Base-by-base conservation (phyloP, 2,113 vertebrate species). In the Rhinogobius similis region DNA sequence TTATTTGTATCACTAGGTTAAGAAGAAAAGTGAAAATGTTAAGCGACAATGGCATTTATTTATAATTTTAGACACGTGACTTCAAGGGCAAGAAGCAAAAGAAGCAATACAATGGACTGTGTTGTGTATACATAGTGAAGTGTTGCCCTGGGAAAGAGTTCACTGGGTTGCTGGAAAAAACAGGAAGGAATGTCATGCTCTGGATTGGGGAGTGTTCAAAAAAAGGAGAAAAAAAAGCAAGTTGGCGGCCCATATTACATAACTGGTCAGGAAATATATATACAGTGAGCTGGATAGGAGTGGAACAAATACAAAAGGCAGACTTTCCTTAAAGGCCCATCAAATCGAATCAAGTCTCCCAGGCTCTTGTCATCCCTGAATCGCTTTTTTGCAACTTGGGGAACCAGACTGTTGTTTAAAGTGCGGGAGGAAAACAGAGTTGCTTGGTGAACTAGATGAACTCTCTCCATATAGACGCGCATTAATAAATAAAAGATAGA, bases 81-180 rank as follows among this genome's bases (percentile, higher is more conserved):
- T 68, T 62, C 65, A 73, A 73, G 62, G 23, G 38, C 44, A 70
- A 71, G 48, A 73, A 61, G 50, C 29, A 67, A 70, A 70, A 73
- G 53, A 72, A 61, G 55, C 29, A 68, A 68, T 72, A 67, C 58
- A 67, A 70, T 21, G 66, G 48, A 58, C 65, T 72, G 72, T 70
- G 44, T 61, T 61, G 58, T 70, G 65, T n/a, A 18, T 58, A 43
- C 56, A 50, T 71, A 50, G 39, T 38, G 16, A 69, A 75, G 75
- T 64, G 65, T 73, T 82, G 75, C 62, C 79, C 75, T 82, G 86
- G 88, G 80, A 84, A 85, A 55, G 78, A 71, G 88, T 86, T 89
- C 86, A 89, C 63, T 63, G 84, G 79, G 89, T 87, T 84, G 84
- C 58, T 88, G 85, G 86, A 88, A 87, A 56, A 87, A 85, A 88